A percentile compares a stretch with the other conserved stretches of the same genome.
phyloP scores from a whole-genome alignment of 2,113 vertebrate genomes.

The Murina feae region DNA sequence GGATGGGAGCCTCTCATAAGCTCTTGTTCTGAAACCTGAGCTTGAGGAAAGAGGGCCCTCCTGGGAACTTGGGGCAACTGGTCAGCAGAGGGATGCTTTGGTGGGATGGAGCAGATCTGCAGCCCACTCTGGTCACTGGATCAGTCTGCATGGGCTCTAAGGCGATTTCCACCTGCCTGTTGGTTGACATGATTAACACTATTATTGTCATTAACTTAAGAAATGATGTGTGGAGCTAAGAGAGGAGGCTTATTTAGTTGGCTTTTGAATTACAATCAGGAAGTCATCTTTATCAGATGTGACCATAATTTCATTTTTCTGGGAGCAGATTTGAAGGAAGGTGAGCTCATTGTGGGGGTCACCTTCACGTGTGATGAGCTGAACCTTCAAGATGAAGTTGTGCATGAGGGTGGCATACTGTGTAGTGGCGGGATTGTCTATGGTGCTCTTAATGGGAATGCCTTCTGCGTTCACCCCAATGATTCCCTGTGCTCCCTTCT shows the following conservation, averaged over 20 bases:
- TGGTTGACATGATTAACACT: slow-evolving; percentile 47
- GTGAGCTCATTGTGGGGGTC: not conserved
- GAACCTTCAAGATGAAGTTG: not conserved
- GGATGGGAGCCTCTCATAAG: not conserved
- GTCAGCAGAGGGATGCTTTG: not conserved
- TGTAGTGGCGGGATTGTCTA: not conserved
- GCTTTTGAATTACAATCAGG: slow-evolving; percentile 96
- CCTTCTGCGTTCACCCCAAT: not conserved
- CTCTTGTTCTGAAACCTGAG: not conserved
- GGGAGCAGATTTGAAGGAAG: not conserved
- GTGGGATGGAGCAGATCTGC: not conserved
- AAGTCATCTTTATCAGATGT: slow-evolving; percentile 97
- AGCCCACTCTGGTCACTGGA: not conserved
- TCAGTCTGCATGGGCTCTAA: not conserved
- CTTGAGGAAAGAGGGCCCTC: not conserved
- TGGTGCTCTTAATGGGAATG: not conserved
- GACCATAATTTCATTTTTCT: not conserved
- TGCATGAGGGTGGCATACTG: not conserved
- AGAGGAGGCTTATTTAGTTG: slow-evolving; percentile 81
- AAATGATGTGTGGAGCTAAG: slow-evolving; percentile 21
- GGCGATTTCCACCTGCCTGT: not conserved
- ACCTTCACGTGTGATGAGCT: not conserved
- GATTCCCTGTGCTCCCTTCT: not conserved
- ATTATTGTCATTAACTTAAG: slow-evolving; percentile 77
- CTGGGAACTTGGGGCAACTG: not conserved